phyloP scores from a whole-genome alignment of 2,113 vertebrate species.

The Misgurnus mizolepis region DNA sequence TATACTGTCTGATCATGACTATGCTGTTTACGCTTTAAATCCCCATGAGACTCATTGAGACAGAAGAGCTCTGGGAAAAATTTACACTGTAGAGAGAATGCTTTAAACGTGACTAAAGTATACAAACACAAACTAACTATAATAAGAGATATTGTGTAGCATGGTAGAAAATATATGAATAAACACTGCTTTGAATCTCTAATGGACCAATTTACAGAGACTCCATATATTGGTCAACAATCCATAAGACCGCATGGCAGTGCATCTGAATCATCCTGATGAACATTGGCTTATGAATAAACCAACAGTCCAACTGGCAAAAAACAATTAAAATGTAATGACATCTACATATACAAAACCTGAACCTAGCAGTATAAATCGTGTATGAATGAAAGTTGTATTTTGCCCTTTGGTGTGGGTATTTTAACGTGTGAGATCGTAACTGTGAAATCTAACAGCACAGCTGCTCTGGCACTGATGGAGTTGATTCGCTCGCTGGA shows the following conservation, averaged over 20 bases:
- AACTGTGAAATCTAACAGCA: conserved; percentile 40
- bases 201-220: conserved; percentile 1
- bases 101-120: conserved; percentile 7
- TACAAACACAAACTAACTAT: conserved; percentile 30
- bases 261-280: conserved; percentile 17
- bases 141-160: background rate
- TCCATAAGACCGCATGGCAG: conserved; percentile 4
- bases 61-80: conserved; percentile 17
- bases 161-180: background rate
- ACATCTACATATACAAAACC: background rate
- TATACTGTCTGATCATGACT: conserved; percentile 23
- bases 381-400: background rate
- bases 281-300: background rate
- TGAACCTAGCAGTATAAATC: background rate
- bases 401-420: conserved; percentile 1
- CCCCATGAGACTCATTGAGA: conserved; percentile 24
- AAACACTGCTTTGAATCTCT: background rate
- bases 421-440: conserved; percentile 25
- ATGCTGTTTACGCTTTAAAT: conserved; percentile 35
- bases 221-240: conserved; percentile 2
- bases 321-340: background rate
- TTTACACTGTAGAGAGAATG: conserved; percentile 31
- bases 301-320: background rate
- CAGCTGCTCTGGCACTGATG: conserved; percentile 32
- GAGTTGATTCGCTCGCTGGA: conserved; percentile 29